phyloP scores from a whole-genome alignment of 2,113 vertebrate species.

The Colistium nudipinnis region DNA sequence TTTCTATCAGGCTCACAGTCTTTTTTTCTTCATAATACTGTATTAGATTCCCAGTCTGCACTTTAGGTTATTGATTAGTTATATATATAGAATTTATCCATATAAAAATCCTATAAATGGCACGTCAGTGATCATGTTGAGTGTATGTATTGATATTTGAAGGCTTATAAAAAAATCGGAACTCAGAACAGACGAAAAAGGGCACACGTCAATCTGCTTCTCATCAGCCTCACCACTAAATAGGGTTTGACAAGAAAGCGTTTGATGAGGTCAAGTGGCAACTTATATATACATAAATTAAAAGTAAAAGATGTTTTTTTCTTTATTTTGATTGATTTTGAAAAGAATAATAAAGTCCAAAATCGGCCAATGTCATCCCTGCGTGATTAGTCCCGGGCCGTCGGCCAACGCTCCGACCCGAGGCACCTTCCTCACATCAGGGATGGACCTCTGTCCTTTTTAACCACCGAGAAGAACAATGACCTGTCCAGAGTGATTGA shows the following conservation, averaged over 20 bases:
- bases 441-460: slow-evolving; percentile 58
- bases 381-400: slow-evolving; percentile 56
- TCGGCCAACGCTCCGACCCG: slow-evolving; percentile 18
- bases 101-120: too few species aligned
- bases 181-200: background rate
- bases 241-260: too few species aligned
- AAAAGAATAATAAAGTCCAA: too few species aligned
- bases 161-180: too few species aligned
- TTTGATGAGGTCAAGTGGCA: too few species aligned
- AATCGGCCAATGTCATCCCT: slow-evolving; percentile 5
- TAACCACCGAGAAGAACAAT: slow-evolving; percentile 67
- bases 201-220: background rate
- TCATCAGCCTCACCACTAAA: background rate
- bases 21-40: too few species aligned
- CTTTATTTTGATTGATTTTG: too few species aligned
- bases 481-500: slow-evolving; percentile 72
- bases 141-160: too few species aligned
- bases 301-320: too few species aligned
- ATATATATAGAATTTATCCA: background rate
- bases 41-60: background rate
- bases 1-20: too few species aligned
- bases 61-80: background rate
- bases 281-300: too few species aligned
- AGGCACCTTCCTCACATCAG: slow-evolving; percentile 51
- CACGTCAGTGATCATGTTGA: too few species aligned